Evolutionary conservation across 2,113 vertebrate genomes (phyloP).

Genomic region (Alaudala cheleensis): DNA sequence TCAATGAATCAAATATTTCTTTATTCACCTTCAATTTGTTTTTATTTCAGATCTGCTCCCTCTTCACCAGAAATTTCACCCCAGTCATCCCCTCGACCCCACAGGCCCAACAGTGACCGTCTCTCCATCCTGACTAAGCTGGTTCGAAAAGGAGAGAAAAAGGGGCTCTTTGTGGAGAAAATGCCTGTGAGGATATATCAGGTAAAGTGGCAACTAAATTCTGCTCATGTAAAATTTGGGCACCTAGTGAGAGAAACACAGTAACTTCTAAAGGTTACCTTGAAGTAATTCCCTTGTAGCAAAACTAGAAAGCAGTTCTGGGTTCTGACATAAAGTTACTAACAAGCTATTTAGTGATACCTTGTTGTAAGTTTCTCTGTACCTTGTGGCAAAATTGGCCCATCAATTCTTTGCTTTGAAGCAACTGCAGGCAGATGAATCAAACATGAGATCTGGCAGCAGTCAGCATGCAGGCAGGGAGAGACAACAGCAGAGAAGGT

Average conservation of each 20-base stretch:
- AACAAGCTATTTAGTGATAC: not conserved
- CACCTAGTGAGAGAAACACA: not conserved
- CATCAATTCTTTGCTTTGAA: not conserved
- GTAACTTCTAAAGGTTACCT: not conserved
- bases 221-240: not conserved
- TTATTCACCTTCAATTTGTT: not conserved
- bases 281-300: not conserved
- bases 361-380: not conserved
- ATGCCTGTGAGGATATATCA: slow-evolving; percentile 97
- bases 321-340: not conserved
- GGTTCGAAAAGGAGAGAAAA: slow-evolving; percentile 96
- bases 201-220: slow-evolving; percentile 68
- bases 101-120: slow-evolving; percentile 93
- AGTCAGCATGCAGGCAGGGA: not conserved
- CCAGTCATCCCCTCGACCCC: slow-evolving; percentile 94
- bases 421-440: not conserved
- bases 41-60: slow-evolving; percentile 86
- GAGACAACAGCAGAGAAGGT: not conserved
- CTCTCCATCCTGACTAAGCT: slow-evolving; percentile 96
- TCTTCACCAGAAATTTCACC: slow-evolving; percentile 97
- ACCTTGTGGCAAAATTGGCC: not conserved
- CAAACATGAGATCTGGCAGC: not conserved
- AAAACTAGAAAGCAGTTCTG: not conserved
- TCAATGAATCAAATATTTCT: too few species aligned
- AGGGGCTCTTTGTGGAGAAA: slow-evolving; percentile 97